Evolutionary conservation across 2,888 invertebrate genomes (phyloP).

Genomic region (Carpatolechia fugitivella): DNA sequence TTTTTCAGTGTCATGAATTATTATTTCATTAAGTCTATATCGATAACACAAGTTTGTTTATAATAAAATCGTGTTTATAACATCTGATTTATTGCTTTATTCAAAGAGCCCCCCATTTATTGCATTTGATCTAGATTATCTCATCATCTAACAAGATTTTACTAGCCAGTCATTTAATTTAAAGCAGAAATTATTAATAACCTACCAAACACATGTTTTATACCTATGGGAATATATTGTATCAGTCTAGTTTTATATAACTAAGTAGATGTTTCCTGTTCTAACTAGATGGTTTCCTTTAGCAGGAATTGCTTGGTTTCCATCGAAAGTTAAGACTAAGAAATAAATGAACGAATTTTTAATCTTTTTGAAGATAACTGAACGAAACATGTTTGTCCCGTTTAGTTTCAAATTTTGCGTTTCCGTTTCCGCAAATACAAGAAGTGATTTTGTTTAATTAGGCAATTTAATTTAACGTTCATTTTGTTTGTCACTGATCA

Average conservation of each 20-base stretch:
- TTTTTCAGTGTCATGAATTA: too few relatives aligned
- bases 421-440: slow-evolving; percentile 3
- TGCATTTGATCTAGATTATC: background rate
- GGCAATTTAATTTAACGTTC: slow-evolving; percentile 1
- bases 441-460: background rate
- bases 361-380: background rate
- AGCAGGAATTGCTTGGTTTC: background rate
- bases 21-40: too few relatives aligned
- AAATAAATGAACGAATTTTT: background rate
- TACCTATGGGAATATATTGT: too few relatives aligned
- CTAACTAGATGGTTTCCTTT: background rate
- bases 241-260: too few relatives aligned
- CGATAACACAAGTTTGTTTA: too few relatives aligned
- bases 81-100: too few relatives aligned
- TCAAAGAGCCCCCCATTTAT: too few relatives aligned
- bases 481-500: slow-evolving; percentile 4
- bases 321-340: background rate
- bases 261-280: background rate
- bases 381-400: background rate
- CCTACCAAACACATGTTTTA: too few relatives aligned
- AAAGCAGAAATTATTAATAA: background rate
- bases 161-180: background rate
- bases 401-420: background rate
- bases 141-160: background rate
- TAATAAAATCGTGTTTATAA: too few relatives aligned